Base-by-base conservation (phyloP, 1,140 invertebrate species). In the Maniola jurtina region DNA sequence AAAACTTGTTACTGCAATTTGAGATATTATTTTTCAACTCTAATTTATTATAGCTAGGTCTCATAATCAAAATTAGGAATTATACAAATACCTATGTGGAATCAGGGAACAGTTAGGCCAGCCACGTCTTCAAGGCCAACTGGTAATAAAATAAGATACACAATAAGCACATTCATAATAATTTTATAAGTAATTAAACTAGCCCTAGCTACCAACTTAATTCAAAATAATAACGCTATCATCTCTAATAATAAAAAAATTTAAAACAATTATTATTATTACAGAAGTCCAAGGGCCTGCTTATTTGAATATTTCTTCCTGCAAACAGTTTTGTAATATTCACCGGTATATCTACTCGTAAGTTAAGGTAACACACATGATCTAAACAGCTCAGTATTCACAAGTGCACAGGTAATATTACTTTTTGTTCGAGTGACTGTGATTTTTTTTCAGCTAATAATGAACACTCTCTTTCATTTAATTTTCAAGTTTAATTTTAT, bases 251-350 rank as follows among this genome's bases (percentile, higher is more conserved):
- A 47, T 52, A 55, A 61, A 15, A 36, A 15, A 60, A 69, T 35
- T 62, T 71, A 75, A 74, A 72, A 61, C 48, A 72, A 66, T 79
- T 73, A 78, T 79, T 80, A 73, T 79, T 77, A 76, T 80, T 82
- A 74, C 80, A 82, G 80, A 80, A 69, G 69, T 52, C 71, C 73
- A 69, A 48, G 72, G 69, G 48, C 48, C 48, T 16, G 48, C 10
- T 52, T 9, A 25, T 52, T 52, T 10, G 48, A 52, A 25, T 25
- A 15, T 52, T 42, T 6, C 48, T 25, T 25, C 4, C 6, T 16
- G 25, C 0, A 52, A 16, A 2, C 16, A n/a, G 48, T 52, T 1
- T 52, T 52, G 25, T 16, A 52, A 52, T 16, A 52, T 25, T 52
- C 48, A 16, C 15, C 48, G 15, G 48, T 15, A 48, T n/a, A 38